A percentile compares a stretch with the other conserved stretches of the same genome.
These are phyloP conservation scores for Pangasius mekongensis DNA, from an alignment of 2,797 vertebrate genomes.

Conservation along the genomic window DNA sequence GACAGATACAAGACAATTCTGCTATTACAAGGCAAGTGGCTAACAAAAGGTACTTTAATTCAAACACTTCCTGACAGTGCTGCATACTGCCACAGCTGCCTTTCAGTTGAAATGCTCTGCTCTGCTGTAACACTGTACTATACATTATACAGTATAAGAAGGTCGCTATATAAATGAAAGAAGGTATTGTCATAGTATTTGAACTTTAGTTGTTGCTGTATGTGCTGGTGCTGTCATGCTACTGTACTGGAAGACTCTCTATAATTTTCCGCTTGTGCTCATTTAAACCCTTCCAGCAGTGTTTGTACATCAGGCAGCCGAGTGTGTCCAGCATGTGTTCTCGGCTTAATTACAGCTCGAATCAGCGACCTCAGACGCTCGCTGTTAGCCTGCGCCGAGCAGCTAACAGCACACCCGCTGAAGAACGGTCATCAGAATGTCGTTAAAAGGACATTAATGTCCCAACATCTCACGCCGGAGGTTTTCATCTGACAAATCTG, in stretches of 20 bases:
- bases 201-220: not conserved
- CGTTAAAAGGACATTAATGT: constrained; percentile 28
- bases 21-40: no score
- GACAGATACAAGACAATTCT: no score
- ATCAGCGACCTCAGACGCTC: constrained; percentile 1
- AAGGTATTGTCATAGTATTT: not conserved
- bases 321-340: constrained; percentile 2
- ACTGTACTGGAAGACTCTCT: not conserved
- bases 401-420: not conserved
- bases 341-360: constrained; percentile 14
- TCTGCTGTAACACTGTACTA: not conserved
- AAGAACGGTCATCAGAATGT: not conserved
- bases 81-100: not conserved
- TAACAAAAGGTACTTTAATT: no score
- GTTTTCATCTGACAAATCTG: constrained; percentile 2
- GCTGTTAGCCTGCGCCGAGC: not conserved
- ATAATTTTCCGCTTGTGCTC: not conserved
- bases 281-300: constrained; percentile 13
- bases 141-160: not conserved
- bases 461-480: not conserved
- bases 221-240: not conserved
- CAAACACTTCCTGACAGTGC: not conserved
- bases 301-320: not conserved
- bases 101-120: not conserved
- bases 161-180: not conserved